Conservation (phyloP, 2,113 vertebrate genomes). For the Aegotheles bennettii region DNA sequence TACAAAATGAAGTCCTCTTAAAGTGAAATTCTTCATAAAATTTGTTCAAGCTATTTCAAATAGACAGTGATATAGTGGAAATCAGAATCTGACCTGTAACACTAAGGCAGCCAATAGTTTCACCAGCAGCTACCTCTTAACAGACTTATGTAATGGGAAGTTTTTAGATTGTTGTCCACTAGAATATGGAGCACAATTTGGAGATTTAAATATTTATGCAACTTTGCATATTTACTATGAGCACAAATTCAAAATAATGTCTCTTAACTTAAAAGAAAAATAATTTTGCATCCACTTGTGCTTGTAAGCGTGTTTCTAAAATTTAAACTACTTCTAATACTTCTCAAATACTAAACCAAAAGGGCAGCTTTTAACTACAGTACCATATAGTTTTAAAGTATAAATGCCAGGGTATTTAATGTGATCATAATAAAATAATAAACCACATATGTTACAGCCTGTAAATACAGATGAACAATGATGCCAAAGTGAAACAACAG, state of each 20-base stretch:
- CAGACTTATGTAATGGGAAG: background rate
- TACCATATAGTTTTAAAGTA: background rate
- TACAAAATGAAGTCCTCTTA: background rate
- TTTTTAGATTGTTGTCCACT: background rate
- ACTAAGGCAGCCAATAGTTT: background rate
- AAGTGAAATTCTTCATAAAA: background rate
- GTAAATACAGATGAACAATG: background rate
- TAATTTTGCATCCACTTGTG: background rate
- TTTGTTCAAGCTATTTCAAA: background rate
- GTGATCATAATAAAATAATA: background rate
- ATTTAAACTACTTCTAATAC: background rate
- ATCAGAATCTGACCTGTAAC: background rate
- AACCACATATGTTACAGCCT: background rate
- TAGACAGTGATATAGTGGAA: background rate
- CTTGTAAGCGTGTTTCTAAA: background rate
- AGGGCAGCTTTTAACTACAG: background rate
- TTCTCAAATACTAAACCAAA: background rate
- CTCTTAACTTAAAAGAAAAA: background rate
- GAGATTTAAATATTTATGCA: background rate
- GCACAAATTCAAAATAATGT: background rate
- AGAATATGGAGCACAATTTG: background rate
- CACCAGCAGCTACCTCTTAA: background rate
- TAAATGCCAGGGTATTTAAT: background rate
- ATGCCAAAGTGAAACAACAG: background rate
- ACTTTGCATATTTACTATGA: background rate